Evolutionary conservation across 2,888 invertebrate species (phyloP), one percentile per base, ranked within the genome.

Genomic region (Parapristionchus giblindavisi): DNA sequence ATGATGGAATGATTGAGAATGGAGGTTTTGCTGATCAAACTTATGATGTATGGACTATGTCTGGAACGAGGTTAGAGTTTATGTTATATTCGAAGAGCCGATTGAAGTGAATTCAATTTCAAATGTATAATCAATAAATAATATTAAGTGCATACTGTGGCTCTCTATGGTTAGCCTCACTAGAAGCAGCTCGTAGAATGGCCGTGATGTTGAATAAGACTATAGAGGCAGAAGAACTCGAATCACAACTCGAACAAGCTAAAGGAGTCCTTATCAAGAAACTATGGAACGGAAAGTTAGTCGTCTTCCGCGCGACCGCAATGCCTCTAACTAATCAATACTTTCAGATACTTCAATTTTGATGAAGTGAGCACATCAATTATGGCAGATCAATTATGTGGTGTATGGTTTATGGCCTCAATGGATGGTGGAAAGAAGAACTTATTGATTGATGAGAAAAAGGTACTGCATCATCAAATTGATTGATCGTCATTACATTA

Each of bases 341-440:
- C 8, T 43, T 17, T 29, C 52, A 77, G 88, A 54, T 92, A 91
- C 87, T 92, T 91, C 86, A 92, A 92, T 87, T 96, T 95, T 88
- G 96, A 96, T 85, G 88, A 84, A 72, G 66, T 63, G 11, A 82
- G 81, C 17, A 90, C 91, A 72, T 80, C 79, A 80, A 92, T 96
- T 54, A 96, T 96, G 96, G 92, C 95, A 0, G 96, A 96, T 89
- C 96, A 96, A 89, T 90, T 96, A 54, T 94, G 94, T 84, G 96
- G 95, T 0, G 93, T 94, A 82, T 96, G 96, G 96, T 92, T 92
- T 89, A 89, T 93, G 72, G 91, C 91, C 1, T 66, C 80, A 36
- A 75, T 77, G 34, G 78, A 77, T 48, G 80, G 73, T 11, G 29
- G 51, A 0, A 65, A 43, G 21, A 43, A 78, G 48, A 77, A 78